These are phyloP conservation scores for Halichoeres trimaculatus DNA, from an alignment of 2,113 vertebrate genomes.

Conservation along the genomic window DNA sequence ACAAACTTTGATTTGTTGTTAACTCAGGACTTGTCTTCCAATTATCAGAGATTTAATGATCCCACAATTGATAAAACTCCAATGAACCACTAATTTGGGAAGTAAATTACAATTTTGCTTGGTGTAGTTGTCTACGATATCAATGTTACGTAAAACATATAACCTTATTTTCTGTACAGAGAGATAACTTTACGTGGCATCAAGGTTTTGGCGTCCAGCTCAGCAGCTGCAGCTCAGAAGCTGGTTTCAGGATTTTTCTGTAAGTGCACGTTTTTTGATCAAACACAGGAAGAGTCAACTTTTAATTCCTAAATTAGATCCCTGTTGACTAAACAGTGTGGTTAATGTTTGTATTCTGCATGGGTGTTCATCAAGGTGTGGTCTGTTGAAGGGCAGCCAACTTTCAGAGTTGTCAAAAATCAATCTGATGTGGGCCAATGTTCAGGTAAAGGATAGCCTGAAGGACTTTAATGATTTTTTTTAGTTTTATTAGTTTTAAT, in stretches of 20 bases:
- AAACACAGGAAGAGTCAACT: neutral
- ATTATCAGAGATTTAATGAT: neutral
- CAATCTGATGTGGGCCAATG: neutral
- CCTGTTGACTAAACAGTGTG: neutral
- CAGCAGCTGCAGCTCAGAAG: neutral
- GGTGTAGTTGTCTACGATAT: neutral
- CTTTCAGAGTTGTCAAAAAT: conserved; percentile 19
- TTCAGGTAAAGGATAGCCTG: neutral
- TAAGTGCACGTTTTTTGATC: neutral
- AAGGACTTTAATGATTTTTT: neutral
- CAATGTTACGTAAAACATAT: neutral
- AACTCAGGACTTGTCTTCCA: neutral
- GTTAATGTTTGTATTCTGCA: conserved; percentile 9
- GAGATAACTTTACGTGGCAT: neutral
- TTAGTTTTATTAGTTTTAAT: neutral
- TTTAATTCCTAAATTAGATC: neutral
- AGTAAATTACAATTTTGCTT: neutral
- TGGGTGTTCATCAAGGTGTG: neutral
- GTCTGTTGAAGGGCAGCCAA: conserved; percentile 29
- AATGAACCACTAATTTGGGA: neutral
- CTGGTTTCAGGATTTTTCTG: neutral
- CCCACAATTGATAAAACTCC: neutral
- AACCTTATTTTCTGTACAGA: neutral
- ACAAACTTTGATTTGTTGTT: conserved; percentile 44
- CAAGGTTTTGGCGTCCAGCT: neutral